phyloP scores from a whole-genome alignment of 2,113 vertebrate genomes.

The Craseonycteris thonglongyai region DNA sequence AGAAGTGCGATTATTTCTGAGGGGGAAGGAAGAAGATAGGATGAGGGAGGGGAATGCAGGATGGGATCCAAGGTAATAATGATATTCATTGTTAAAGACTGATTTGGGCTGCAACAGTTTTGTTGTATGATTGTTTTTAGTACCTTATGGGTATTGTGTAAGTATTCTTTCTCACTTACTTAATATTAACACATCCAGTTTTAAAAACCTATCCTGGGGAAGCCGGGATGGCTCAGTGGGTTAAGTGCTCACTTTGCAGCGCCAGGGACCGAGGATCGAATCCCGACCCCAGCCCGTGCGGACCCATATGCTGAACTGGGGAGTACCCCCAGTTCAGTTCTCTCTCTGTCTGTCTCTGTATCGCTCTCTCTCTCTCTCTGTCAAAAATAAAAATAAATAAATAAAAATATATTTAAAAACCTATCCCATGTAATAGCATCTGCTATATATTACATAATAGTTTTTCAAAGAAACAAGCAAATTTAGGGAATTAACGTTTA shows the following conservation, averaged over 20 bases:
- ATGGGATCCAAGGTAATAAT: not conserved
- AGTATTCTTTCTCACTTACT: not conserved
- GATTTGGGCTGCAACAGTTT: not conserved
- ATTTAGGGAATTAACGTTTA: not conserved
- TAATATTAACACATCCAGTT: not conserved
- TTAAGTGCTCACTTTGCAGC: too few relatives aligned
- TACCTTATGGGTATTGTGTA: not conserved
- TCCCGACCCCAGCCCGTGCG: too few relatives aligned
- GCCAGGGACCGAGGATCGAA: too few relatives aligned
- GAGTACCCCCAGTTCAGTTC: too few relatives aligned
- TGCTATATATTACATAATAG: not conserved
- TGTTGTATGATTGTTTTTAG: not conserved
- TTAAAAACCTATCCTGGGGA: too few relatives aligned
- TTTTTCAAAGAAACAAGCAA: not conserved
- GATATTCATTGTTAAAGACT: not conserved
- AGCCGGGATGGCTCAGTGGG: too few relatives aligned
- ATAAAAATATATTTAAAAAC: too few relatives aligned
- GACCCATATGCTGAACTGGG: too few relatives aligned
- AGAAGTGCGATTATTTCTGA: not conserved
- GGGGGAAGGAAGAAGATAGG: too few relatives aligned
- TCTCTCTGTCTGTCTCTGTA: too few relatives aligned
- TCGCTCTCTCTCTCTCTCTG: too few relatives aligned
- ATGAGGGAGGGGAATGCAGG: not conserved
- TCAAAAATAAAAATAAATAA: too few relatives aligned
- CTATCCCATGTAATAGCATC: not conserved